Evolutionary conservation across 2,797 vertebrate species (phyloP).

Genomic region (Dendrocincla tyrannina): DNA sequence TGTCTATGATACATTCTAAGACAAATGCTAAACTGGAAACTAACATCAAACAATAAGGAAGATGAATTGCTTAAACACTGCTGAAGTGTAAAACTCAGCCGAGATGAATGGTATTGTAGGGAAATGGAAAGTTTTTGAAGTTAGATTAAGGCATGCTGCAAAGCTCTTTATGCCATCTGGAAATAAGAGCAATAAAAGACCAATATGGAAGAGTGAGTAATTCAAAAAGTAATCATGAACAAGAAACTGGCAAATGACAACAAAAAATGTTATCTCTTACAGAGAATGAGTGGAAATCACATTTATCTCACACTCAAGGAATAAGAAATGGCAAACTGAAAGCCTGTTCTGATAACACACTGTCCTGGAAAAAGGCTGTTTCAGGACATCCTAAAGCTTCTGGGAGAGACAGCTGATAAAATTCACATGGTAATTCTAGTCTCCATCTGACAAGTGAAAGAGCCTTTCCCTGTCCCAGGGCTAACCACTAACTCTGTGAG

Average conservation of each 20-base stretch:
- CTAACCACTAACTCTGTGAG: rapidly evolving
- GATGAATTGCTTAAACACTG: background rate
- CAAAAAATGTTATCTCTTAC: background rate
- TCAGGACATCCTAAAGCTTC: background rate
- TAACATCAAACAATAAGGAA: background rate
- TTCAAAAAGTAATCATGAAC: slow-evolving; percentile 27
- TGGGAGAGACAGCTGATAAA: background rate
- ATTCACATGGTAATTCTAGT: background rate
- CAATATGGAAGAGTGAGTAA: background rate
- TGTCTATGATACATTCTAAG: background rate
- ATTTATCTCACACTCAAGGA: background rate
- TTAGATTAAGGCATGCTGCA: background rate
- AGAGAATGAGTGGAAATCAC: background rate
- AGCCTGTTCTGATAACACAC: background rate
- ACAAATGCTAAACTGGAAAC: background rate
- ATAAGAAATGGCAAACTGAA: background rate
- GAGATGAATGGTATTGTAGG: background rate
- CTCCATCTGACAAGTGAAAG: background rate
- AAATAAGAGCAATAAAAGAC: slow-evolving; percentile 29
- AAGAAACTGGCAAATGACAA: background rate
- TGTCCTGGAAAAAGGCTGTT: background rate
- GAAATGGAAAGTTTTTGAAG: background rate
- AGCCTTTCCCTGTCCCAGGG: background rate
- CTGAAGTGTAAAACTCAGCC: background rate
- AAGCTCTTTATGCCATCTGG: slow-evolving; percentile 19